Base-by-base conservation (phyloP, 2,113 vertebrate species). In the Seriola aureovittata region DNA sequence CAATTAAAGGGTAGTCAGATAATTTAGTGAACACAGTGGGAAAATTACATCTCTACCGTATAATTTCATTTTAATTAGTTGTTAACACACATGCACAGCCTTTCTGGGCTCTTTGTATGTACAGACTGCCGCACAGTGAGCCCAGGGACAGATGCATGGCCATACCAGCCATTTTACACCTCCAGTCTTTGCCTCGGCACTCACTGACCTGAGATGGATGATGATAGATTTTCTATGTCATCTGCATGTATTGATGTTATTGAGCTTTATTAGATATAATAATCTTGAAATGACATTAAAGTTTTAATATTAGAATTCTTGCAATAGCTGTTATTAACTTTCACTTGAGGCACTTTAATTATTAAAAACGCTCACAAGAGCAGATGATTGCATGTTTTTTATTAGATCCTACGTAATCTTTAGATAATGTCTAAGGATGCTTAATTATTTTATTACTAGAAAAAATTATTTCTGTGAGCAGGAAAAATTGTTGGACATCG, bases 91-190 rank as follows among this genome's bases (percentile, higher is more conserved):
- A 63, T 70, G 3, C 14, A 3, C 23, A 68, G 73, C 10, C 38
- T 68, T 5, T 72, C n/a, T 71, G 42, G 17, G 55, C 17, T 88
- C 76, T 76, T 72, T 88, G 84, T 78, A 70, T 85, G 62, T 34
- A 59, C 62, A 75, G 48, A 72, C 70, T 46, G 85, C 63, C 38
- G 65, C 77, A 80, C 63, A 66, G 71, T 25, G 68, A 86, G 74
- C 69, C n/a, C 60, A 71, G 84, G 88, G 92, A 93, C 91, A 89
- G 83, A 92, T 89, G 85, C 87, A 85, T 88, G 81, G 75, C 78
- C 86, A 87, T 83, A 92, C 85, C 93, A 93, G 93, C 93, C 93
- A 94, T 94, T 94, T 94, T 93, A 91, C 92, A 93, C 92, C 88
- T 93, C 70, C 81, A 93, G 81, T 88, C 60, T 80, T 88, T 68